Evolutionary conservation across 2,888 invertebrate genomes (phyloP).

Genomic region (Alsophila aescularia): DNA sequence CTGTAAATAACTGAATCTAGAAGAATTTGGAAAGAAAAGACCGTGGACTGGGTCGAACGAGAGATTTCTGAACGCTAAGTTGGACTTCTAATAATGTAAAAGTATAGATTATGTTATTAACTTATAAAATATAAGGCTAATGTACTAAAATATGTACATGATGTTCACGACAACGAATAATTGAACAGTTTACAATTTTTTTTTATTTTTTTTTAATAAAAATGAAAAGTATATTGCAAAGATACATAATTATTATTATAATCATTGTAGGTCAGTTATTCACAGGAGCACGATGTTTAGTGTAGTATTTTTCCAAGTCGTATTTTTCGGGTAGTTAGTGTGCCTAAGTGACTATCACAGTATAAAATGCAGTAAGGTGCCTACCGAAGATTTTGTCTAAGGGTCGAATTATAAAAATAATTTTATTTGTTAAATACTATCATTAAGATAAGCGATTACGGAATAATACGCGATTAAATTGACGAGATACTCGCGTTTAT

Average conservation of each 20-base stretch:
- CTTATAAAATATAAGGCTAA: no score
- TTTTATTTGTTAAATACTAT: no score
- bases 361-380: conserved; percentile 14
- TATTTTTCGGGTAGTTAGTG: conserved; percentile 35
- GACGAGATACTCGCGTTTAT: no score
- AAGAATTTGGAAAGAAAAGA: conserved; percentile 33
- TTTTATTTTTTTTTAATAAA: no score
- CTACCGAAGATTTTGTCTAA: no score
- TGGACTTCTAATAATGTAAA: conserved; percentile 1
- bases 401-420: no score
- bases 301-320: conserved; percentile 36
- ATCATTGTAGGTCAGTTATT: conserved; percentile 71
- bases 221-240: no score
- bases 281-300: conserved; percentile 63
- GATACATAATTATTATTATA: background rate
- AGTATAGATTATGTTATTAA: conserved; percentile 5
- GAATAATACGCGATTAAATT: no score
- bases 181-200: conserved; percentile 15
- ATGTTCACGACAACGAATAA: background rate
- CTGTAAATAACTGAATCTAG: conserved; percentile 76
- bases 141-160: no score
- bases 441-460: no score
- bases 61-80: conserved; percentile 13
- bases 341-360: conserved; percentile 31
- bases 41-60: conserved; percentile 65